A percentile compares a stretch with the other conserved stretches of the same genome.
These are phyloP conservation scores for Macrotis lagotis DNA, from an alignment of 2,113 vertebrate genomes.

Conservation along the genomic window DNA sequence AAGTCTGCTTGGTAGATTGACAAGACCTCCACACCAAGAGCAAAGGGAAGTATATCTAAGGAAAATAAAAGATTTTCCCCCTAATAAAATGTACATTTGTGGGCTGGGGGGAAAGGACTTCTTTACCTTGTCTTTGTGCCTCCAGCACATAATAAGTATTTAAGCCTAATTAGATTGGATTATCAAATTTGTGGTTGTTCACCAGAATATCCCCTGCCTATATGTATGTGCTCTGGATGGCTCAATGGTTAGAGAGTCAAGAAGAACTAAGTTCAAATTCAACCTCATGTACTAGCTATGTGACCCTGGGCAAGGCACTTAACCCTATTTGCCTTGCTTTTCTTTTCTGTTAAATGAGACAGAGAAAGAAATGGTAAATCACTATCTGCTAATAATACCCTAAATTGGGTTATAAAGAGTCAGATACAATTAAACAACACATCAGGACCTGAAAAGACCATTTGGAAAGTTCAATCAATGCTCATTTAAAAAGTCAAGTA, in stretches of 20 bases:
- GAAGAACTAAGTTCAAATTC: too few relatives aligned
- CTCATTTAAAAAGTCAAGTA: conserved; percentile 8
- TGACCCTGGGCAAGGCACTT: too few relatives aligned
- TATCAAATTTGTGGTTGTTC: neutral
- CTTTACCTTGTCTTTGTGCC: neutral
- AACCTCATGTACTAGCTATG: too few relatives aligned
- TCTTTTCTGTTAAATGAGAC: too few relatives aligned
- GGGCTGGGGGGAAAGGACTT: neutral
- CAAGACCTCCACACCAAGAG: neutral
- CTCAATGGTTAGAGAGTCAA: too few relatives aligned
- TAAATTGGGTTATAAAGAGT: too few relatives aligned
- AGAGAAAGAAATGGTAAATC: too few relatives aligned
- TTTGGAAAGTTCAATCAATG: neutral
- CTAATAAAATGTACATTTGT: neutral
- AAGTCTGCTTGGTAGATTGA: neutral
- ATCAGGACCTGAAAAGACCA: conserved; percentile 4
- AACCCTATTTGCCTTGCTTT: too few relatives aligned
- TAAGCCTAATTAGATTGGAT: neutral
- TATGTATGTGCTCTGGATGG: too few relatives aligned
- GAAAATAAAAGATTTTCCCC: neutral
- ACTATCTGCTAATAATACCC: too few relatives aligned
- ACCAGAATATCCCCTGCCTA: neutral
- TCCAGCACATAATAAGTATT: neutral
- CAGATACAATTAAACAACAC: too few relatives aligned
- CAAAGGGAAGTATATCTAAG: neutral